Conservation (phyloP, 1,140 invertebrate genomes). For the Caenorhabditis remanei region DNA sequence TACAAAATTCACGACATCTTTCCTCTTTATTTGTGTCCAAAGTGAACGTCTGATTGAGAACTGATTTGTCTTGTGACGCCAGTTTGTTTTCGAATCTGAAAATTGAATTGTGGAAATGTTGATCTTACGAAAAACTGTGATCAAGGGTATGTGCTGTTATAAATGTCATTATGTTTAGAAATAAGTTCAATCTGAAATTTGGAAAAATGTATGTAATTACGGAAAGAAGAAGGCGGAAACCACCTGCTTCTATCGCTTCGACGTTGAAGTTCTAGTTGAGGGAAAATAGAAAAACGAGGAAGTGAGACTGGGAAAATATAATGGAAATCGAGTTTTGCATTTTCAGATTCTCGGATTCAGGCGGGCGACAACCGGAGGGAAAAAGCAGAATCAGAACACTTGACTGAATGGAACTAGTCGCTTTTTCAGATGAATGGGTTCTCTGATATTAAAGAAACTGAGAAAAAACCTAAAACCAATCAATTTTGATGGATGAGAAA, state of each 20-base stretch:
- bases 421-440: too few relatives aligned
- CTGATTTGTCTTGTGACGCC: slow-evolving; percentile 61
- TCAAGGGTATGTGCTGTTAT: neutral
- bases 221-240: too few relatives aligned
- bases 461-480: neutral
- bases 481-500: neutral
- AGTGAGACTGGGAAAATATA: too few relatives aligned
- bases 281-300: too few relatives aligned
- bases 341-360: too few relatives aligned
- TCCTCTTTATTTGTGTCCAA: slow-evolving; percentile 57
- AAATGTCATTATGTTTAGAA: neutral
- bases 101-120: neutral
- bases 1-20: slow-evolving; percentile 55
- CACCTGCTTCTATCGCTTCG: too few relatives aligned
- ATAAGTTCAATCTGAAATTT: neutral
- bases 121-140: neutral
- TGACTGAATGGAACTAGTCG: too few relatives aligned
- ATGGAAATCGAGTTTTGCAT: too few relatives aligned
- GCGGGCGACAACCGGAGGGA: too few relatives aligned
- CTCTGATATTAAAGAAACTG: neutral
- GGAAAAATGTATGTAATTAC: neutral
- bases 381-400: too few relatives aligned
- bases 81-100: slow-evolving; percentile 63
- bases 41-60: slow-evolving; percentile 64
- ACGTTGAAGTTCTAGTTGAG: too few relatives aligned